Evolutionary conservation across 2,797 vertebrate genomes (phyloP).

Genomic region (Rhinatrema bivittatum): DNA sequence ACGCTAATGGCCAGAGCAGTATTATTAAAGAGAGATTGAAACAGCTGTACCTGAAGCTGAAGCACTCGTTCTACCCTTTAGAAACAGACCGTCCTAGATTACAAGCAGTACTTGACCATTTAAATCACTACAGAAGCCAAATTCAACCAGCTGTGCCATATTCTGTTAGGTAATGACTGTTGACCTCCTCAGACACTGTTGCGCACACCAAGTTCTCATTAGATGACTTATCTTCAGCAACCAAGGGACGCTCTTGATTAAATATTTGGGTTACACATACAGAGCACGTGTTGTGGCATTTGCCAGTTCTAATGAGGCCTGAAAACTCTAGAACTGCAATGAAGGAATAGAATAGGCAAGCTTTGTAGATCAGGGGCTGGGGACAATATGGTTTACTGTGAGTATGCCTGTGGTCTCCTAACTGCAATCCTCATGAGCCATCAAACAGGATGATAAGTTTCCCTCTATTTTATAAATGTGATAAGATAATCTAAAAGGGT

Average conservation of each 20-base stretch:
- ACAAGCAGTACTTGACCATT: constrained; percentile 96
- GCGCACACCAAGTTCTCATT: constrained; percentile 68
- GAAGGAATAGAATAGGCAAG: too few relatives aligned
- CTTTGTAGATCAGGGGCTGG: too few relatives aligned
- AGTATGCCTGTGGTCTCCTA: too few relatives aligned
- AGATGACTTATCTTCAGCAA: constrained; percentile 62
- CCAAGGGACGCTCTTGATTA: constrained; percentile 56
- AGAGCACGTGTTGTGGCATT: constrained; percentile 35
- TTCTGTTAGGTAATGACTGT: constrained; percentile 68
- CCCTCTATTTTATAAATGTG: too few relatives aligned
- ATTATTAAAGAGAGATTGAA: constrained; percentile 96
- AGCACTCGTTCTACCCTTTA: constrained; percentile 74
- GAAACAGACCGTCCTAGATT: constrained; percentile 87
- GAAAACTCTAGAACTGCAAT: constrained; percentile 10
- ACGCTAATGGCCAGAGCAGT: constrained; percentile 71
- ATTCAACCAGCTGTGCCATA: constrained; percentile 90
- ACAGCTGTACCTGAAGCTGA: constrained; percentile 92
- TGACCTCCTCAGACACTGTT: constrained; percentile 65
- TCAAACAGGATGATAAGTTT: too few relatives aligned
- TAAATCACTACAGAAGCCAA: constrained; percentile 90
- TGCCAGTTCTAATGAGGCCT: constrained; percentile 21
- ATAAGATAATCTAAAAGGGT: too few relatives aligned
- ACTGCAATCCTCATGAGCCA: too few relatives aligned
- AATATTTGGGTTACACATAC: constrained; percentile 55
- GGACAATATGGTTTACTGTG: too few relatives aligned